A percentile compares a stretch with the other conserved stretches of the same genome.
These are phyloP conservation scores for Malurus leucopterus DNA, from an alignment of 2,797 vertebrate species.

Conservation along the genomic window DNA sequence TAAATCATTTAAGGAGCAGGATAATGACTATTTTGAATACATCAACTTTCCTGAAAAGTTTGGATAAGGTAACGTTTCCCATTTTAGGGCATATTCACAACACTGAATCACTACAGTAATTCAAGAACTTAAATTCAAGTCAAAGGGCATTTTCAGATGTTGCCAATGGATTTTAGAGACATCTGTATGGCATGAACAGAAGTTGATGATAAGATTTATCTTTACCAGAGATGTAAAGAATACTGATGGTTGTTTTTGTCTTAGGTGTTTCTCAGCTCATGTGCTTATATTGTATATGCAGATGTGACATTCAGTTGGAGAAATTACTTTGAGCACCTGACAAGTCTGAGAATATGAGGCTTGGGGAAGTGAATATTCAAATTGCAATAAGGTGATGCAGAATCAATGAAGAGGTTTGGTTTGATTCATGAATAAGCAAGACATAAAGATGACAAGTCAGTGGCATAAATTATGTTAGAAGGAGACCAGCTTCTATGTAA, in stretches of 20 bases:
- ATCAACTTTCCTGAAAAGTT: neutral
- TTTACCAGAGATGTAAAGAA: neutral
- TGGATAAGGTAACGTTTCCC: neutral
- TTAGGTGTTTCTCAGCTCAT: neutral
- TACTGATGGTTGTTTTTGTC: neutral
- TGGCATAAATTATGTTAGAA: neutral
- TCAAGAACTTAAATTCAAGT: neutral
- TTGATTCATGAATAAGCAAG: neutral
- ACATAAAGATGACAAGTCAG: neutral
- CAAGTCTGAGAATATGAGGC: neutral
- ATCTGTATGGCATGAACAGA: neutral
- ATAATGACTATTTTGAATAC: neutral
- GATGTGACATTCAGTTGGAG: neutral
- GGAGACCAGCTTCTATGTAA: neutral
- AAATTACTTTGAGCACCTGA: neutral
- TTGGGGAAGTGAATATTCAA: neutral
- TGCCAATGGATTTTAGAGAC: neutral
- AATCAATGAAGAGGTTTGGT: neutral
- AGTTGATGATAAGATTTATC: neutral
- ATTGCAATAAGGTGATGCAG: neutral
- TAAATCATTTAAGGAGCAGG: neutral
- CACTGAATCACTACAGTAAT: neutral
- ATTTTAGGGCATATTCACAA: neutral
- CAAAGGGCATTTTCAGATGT: neutral
- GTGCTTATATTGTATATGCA: neutral